A percentile compares a stretch with the other conserved stretches of the same genome.
phyloP scores from a whole-genome alignment of 2,797 vertebrate species.

The Phrynocephalus vlangalii region DNA sequence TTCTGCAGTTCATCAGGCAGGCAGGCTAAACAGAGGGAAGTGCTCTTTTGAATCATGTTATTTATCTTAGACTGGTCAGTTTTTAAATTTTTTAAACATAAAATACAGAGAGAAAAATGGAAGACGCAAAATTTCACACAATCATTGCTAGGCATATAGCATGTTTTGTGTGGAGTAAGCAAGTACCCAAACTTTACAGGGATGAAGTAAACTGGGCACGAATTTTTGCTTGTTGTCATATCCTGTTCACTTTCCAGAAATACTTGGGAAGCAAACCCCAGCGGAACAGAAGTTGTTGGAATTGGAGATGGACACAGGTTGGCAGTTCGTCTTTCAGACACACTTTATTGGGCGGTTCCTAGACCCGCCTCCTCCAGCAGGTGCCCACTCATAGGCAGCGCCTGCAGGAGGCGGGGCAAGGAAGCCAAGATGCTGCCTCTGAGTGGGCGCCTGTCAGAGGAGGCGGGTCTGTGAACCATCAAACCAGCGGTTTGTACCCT shows the following conservation, averaged over 20 bases:
- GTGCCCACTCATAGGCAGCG: too few relatives aligned
- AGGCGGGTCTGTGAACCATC: too few relatives aligned
- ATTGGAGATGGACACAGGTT: background rate
- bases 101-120: background rate
- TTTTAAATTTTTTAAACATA: background rate
- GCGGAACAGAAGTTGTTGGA: slow-evolving; percentile 11
- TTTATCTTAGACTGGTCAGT: background rate
- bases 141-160: fast-evolving
- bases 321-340: too few relatives aligned
- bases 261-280: background rate
- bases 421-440: too few relatives aligned
- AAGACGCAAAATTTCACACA: background rate
- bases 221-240: background rate
- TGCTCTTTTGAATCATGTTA: background rate
- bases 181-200: background rate
- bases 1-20: background rate
- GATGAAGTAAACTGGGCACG: slow-evolving; percentile 1
- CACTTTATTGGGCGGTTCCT: too few relatives aligned
- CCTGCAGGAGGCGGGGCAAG: too few relatives aligned
- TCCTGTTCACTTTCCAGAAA: background rate
- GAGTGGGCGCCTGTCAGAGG: too few relatives aligned
- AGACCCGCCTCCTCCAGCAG: too few relatives aligned
- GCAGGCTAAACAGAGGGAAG: background rate
- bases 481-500: too few relatives aligned
- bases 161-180: background rate